phyloP scores from a whole-genome alignment of 2,888 invertebrate genomes.

The Cryptops parisi region DNA sequence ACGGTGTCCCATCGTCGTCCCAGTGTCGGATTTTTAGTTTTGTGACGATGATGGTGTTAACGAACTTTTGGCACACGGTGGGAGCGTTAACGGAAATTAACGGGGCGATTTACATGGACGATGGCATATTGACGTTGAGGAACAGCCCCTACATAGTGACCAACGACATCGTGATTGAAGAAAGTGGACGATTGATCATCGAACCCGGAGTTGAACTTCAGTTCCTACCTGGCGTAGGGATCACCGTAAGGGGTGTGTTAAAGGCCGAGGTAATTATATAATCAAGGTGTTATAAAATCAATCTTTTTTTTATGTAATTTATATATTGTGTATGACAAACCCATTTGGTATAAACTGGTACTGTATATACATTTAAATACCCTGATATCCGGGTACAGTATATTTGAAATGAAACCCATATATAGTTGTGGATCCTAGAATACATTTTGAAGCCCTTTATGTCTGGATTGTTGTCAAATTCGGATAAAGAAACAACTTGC shows the following conservation, averaged over 20 bases:
- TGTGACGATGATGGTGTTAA: too few species aligned
- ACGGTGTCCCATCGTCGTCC: too few species aligned
- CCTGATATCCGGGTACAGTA: too few species aligned
- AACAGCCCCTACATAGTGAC: constrained; percentile 2
- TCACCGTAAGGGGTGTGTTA: constrained; percentile 6
- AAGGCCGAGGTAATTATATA: constrained; percentile 11
- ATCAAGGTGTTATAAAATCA: too few species aligned
- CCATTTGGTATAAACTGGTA: neutral
- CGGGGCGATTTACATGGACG: neutral
- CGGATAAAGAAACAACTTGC: too few species aligned
- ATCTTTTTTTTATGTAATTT: neutral
- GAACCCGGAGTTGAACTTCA: constrained; percentile 7
- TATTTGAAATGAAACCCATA: too few species aligned
- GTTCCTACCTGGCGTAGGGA: constrained; percentile 7
- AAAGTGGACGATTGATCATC: neutral
- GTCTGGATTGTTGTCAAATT: too few species aligned
- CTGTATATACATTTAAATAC: too few species aligned
- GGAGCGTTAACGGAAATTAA: neutral
- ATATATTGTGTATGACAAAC: neutral
- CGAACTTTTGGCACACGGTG: too few species aligned
- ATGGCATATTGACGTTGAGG: neutral
- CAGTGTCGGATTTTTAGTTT: too few species aligned
- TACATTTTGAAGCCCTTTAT: too few species aligned
- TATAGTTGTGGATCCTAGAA: too few species aligned
- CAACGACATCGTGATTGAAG: neutral